These are phyloP conservation scores for Poecile montanus DNA, from an alignment of 2,797 vertebrate genomes.

Conservation along the genomic window DNA sequence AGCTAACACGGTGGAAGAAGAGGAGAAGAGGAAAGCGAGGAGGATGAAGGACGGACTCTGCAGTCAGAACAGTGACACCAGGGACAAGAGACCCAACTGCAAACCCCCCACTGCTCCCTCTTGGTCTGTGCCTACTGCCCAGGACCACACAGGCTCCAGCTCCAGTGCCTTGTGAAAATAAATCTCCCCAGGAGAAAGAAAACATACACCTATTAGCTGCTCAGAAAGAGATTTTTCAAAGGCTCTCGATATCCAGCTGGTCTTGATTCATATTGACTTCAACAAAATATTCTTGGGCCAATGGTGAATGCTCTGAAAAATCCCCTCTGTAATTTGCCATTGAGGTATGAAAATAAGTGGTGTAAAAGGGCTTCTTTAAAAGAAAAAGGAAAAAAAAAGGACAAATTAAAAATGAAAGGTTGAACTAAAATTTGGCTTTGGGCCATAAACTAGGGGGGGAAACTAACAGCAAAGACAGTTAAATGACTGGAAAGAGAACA, in stretches of 20 bases:
- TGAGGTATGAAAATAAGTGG: constrained; percentile 52
- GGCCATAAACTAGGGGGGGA: constrained; percentile 44
- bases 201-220: constrained; percentile 46
- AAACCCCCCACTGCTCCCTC: background rate
- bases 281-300: constrained; percentile 25
- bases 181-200: constrained; percentile 45
- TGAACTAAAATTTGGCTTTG: constrained; percentile 53
- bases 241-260: constrained; percentile 42
- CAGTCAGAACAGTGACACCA: background rate
- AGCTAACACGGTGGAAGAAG: fast-evolving
- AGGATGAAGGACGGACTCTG: background rate
- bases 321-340: constrained; percentile 9
- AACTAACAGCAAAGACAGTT: constrained; percentile 53
- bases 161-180: constrained; percentile 30
- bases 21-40: background rate
- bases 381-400: background rate
- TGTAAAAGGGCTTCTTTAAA: background rate
- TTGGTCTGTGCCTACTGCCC: background rate
- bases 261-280: constrained; percentile 48
- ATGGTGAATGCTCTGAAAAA: constrained; percentile 19
- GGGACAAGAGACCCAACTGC: background rate
- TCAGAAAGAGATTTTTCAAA: constrained; percentile 56
- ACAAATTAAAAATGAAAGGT: constrained; percentile 56
- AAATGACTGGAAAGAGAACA: constrained; percentile 56
- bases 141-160: constrained; percentile 31